Base-by-base conservation (phyloP, 1,140 invertebrate species). In the Trichomalopsis sarcophagae region DNA sequence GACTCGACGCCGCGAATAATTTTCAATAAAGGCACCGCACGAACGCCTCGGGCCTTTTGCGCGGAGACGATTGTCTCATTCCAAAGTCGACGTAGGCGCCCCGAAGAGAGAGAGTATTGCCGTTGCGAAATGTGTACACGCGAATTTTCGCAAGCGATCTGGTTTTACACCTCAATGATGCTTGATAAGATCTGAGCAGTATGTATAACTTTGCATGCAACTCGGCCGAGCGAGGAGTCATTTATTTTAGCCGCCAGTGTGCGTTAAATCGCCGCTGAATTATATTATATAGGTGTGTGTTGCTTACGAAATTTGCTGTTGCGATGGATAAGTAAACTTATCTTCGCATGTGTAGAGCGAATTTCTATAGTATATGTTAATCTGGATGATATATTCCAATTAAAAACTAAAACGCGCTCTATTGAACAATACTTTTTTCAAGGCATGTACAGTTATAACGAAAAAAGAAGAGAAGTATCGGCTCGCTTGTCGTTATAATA, bases 401-500 rank as follows among this genome's bases (percentile, higher is more conserved):
- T 62, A n/a, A 62, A 62, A 73, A n/a, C 2, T 40, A 76, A 27
- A 36, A 44, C 27, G 5, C 17, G 73, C 21, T 75, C 4, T 9
- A 33, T 11, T 11, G 73, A 40, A 71, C 33, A 71, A 78, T 27
- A 78, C 27, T 44, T 21, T 84, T 78, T 77, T 73, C 74, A 78
- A 27, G 73, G 73, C 77, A 50, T 27, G 76, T 9, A n/a, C 27
- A 68, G 76, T 83, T 83, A 68, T 10, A 83, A 36, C 33, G 27
- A 27, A 7, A 62, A 83, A 83, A 83, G 66, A 33, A 40, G 47
- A 21, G 55, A 62, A 62, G 55, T n/a, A 62, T 77, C 86, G 84
- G 85, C 17, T 40, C 55, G 73, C 27, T 27, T 23, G 50, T 77
- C 73, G 66, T 77, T 85, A 85, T 75, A 69, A 81, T 85, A 75